Conservation (phyloP, 2,113 vertebrate genomes). For the Zosterops hypoxanthus region DNA sequence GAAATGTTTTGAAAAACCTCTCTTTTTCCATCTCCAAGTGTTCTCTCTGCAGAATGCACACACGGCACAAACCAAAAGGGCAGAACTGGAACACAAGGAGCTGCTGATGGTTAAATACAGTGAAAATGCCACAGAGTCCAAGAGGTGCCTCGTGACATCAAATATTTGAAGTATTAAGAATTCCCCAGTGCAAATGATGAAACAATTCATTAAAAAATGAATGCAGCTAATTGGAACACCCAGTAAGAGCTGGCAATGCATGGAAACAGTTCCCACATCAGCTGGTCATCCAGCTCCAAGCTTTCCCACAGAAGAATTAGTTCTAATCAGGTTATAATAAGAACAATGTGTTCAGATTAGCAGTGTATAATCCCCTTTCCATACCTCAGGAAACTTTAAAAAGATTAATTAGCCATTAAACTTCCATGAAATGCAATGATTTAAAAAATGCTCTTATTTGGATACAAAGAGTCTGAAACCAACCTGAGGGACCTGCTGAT, state of each 20-base stretch:
- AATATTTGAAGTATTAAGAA: slow-evolving; percentile 65
- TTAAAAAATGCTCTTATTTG: background rate
- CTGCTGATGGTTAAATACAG: background rate
- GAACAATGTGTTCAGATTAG: slow-evolving; percentile 66
- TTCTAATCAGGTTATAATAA: slow-evolving; percentile 60
- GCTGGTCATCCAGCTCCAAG: slow-evolving; percentile 4
- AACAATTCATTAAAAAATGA: slow-evolving; percentile 56
- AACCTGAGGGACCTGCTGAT: background rate
- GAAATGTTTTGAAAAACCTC: background rate
- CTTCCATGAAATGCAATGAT: slow-evolving; percentile 30
- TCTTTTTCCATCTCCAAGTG: background rate
- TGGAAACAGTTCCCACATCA: slow-evolving; percentile 40
- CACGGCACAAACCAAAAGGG: background rate
- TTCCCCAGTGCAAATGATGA: slow-evolving; percentile 60
- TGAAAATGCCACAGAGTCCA: slow-evolving; percentile 27
- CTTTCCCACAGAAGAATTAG: slow-evolving; percentile 50
- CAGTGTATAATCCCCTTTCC: slow-evolving; percentile 44
- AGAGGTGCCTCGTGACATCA: slow-evolving; percentile 41
- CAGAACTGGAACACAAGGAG: background rate
- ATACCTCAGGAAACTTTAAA: slow-evolving; percentile 44
- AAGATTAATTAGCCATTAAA: slow-evolving; percentile 66
- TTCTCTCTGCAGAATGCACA: background rate
- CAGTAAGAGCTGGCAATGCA: slow-evolving; percentile 36
- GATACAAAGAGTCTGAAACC: background rate
- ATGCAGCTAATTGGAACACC: slow-evolving; percentile 59